Percentiles rank a stretch among this genome's conserved stretches.
These are phyloP conservation scores for Ochropacha duplaris DNA, from an alignment of 2,888 invertebrate species.

Conservation along the genomic window DNA sequence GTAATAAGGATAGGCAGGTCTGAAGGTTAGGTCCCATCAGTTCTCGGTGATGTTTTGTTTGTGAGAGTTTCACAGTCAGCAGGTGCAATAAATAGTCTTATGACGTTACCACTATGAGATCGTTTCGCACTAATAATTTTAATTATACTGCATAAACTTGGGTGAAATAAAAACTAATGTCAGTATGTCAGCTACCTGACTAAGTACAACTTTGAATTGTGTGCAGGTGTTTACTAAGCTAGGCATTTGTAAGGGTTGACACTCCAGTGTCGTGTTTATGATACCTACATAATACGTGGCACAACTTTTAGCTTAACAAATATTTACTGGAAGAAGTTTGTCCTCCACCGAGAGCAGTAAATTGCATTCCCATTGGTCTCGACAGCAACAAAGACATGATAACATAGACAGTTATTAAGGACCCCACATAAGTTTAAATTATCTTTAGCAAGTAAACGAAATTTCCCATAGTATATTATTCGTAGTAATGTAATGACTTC, in stretches of 20 bases:
- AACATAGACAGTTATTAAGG: neutral
- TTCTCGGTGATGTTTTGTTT: too few species aligned
- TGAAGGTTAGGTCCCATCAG: too few species aligned
- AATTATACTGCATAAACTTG: too few species aligned
- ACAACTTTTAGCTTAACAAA: constrained; percentile 44
- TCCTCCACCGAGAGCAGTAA: constrained; percentile 29
- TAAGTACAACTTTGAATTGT: neutral
- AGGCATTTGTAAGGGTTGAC: neutral
- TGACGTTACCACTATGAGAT: too few species aligned
- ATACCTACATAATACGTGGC: constrained; percentile 19
- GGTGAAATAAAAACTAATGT: too few species aligned
- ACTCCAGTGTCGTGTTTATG: constrained; percentile 14
- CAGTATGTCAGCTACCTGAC: neutral
- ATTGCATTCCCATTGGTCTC: constrained; percentile 28
- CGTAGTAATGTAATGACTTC: neutral
- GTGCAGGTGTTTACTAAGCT: neutral
- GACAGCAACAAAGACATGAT: constrained; percentile 7
- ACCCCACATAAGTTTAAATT: neutral
- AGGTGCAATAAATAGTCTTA: too few species aligned
- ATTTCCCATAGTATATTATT: neutral
- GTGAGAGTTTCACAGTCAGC: too few species aligned
- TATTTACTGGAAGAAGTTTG: constrained; percentile 42
- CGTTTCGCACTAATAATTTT: too few species aligned
- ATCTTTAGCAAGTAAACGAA: neutral
- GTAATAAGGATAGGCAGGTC: too few species aligned